Base-by-base conservation (phyloP, 2,888 invertebrate genomes). In the Anodontia alba region DNA sequence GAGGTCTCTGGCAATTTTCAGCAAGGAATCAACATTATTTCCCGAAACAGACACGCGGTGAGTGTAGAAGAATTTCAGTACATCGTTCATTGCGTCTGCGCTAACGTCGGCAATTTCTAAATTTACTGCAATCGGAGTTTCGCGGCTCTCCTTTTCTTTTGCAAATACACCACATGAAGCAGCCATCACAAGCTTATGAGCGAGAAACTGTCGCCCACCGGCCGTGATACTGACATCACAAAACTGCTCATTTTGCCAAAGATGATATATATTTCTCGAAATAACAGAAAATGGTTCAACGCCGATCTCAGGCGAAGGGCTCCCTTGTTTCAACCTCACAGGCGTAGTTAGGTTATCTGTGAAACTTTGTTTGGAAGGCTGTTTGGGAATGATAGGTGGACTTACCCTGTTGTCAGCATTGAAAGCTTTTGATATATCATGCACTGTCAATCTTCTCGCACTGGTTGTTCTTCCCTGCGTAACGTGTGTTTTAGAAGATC, bases 141-240 rank as follows among this genome's bases (percentile, higher is more conserved):
- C 74, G 66, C 76, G 72, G 17, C 80, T 78, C 49, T 86, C 80
- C 49, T 80, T 86, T 2, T 84, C 71, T 36, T 76, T 71, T 0
- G 88, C 78, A 75, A 91, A 88, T 8, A 81, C 74, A 66, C 87
- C 83, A 70, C 92, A 91, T 78, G 86, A 81, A 0, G 91, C 91
- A 0, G 91, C 92, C 29, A 92, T 73, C 1, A 90, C 91, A 29
- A 92, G 81, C 46, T 87, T 90, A 80, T 92, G 92, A 12, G 87
- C 89, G 15, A 81, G 78, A 62, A 89, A 84, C 20, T 82, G 83
- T 20, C 85, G 78, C 0, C 83, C 84, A 1, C 76, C 80, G 1
- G 85, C 84, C 20, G 77, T 81, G 17, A 89, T 74, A 0, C 83
- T 73, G 0, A 90, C 86, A 68, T 91, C 91, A 78, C 91, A 91